Evolutionary conservation across 1,140 invertebrate genomes (phyloP).

Genomic region (Meloidogyne hapla): DNA sequence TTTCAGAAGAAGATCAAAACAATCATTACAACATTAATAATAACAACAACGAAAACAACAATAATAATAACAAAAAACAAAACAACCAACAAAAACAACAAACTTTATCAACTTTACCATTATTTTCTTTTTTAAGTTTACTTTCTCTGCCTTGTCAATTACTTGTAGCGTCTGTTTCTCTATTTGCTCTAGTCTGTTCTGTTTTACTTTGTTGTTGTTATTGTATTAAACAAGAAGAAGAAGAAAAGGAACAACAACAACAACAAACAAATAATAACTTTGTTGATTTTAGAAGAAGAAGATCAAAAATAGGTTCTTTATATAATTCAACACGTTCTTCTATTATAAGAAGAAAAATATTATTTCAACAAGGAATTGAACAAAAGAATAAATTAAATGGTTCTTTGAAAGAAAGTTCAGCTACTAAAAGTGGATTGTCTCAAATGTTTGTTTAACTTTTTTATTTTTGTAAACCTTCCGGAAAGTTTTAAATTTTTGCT

Average conservation of each 20-base stretch:
- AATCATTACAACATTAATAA: background rate
- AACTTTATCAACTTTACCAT: background rate
- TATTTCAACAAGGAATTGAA: background rate
- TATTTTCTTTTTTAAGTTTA: slow-evolving; percentile 4
- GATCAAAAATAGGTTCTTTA: slow-evolving; percentile 15
- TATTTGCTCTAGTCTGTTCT: slow-evolving; percentile 12
- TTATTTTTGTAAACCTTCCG: background rate
- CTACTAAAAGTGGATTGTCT: background rate
- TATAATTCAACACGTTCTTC: slow-evolving; percentile 7
- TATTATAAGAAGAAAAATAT: background rate
- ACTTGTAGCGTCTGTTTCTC: slow-evolving; percentile 13
- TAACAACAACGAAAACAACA: background rate
- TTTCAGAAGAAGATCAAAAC: background rate
- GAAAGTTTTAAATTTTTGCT: too few relatives aligned
- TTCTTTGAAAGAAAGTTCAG: background rate
- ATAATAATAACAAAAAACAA: too few relatives aligned
- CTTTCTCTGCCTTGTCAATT: slow-evolving; percentile 20
- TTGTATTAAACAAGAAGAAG: slow-evolving; percentile 1
- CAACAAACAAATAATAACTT: background rate
- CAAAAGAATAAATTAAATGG: background rate
- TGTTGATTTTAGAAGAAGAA: background rate
- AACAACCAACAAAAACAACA: background rate
- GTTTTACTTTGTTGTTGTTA: slow-evolving; percentile 18
- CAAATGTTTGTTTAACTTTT: background rate
- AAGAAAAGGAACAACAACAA: background rate